Evolutionary conservation across 2,113 vertebrate species (phyloP).

Genomic region (Ginglymostoma cirratum): DNA sequence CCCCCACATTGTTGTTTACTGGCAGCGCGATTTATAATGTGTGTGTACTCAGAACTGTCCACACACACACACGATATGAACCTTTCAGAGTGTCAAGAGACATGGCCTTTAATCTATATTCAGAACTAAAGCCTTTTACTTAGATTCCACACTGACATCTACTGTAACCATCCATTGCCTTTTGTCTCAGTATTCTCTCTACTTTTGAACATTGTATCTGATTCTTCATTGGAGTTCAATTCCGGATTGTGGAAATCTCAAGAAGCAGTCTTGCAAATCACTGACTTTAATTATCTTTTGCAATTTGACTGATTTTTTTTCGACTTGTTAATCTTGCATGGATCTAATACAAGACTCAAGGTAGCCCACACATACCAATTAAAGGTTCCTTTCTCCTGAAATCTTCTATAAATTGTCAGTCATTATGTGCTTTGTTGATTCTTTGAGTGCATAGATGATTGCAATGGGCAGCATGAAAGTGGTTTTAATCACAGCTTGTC

Average conservation of each 20-base stretch:
- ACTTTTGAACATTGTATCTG: not conserved
- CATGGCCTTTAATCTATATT: not conserved
- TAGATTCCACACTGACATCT: not conserved
- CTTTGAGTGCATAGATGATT: conserved; percentile 85
- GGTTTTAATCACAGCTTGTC: conserved; percentile 81
- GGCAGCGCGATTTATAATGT: too few relatives aligned
- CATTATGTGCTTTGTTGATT: conserved; percentile 95
- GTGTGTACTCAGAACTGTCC: too few relatives aligned
- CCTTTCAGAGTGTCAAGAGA: too few relatives aligned
- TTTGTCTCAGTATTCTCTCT: not conserved
- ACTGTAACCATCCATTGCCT: too few relatives aligned
- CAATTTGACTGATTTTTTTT: conserved; percentile 16
- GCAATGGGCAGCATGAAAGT: conserved; percentile 76
- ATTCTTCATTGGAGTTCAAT: not conserved
- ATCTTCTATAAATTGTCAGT: conserved; percentile 74
- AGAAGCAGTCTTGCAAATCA: conserved; percentile 16
- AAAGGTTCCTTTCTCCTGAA: conserved; percentile 75
- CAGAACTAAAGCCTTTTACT: not conserved
- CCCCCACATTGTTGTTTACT: too few relatives aligned
- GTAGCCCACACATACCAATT: conserved; percentile 56
- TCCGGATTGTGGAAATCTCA: conserved; percentile 3
- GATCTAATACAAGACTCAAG: not conserved
- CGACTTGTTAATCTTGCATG: not conserved
- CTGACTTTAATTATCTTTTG: not conserved
- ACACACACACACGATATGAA: too few relatives aligned